Evolutionary conservation across 2,797 vertebrate genomes (phyloP), one percentile per base, ranked within the genome.

Genomic region (Diglossa cyanea): DNA sequence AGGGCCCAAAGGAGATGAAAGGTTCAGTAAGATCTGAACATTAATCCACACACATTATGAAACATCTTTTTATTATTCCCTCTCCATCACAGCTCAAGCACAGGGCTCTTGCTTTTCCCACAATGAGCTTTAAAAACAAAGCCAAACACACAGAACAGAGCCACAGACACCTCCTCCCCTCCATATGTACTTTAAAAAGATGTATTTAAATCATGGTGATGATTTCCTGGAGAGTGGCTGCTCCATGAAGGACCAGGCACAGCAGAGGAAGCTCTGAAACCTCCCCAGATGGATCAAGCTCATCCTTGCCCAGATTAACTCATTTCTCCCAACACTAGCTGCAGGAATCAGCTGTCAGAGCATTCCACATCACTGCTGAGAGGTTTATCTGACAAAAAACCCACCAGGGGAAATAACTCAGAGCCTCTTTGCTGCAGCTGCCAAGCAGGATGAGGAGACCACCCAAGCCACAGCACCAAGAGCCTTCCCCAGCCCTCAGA

Each of bases 341-440:
- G 78, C 88, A 95, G 81, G 44, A 89, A 39, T 95, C 92, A 77
- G 74, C 90, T 89, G 88, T 80, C 65, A 51, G 75, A n/a, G 40
- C 62, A 51, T 68, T 44, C 33, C 85, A n/a, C 72, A 67, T 92
- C 84, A 51, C 60, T 83, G 81, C 57, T 65, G 70, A 58, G 77
- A 87, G 58, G 45, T 91, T 92, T 45, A 83, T 87, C 86, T 83
- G 88, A 93, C 84, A 91, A 81, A 94, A 96, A 30, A 39, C n/a
- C 84, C 75, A 57, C 53, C 60, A 40, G 0, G 6, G 84, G 81
- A 88, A 93, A 94, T 62, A 94, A 88, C 91, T 96, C 61, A n/a
- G 50, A 91, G 94, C 84, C 68, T 72, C 54, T 15, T 6, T 37
- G 6, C 53, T 76, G 20, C 94, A 94, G 94, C 95, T 96, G 94